phyloP scores from a whole-genome alignment of 2,797 vertebrate genomes.

The Tachyglossus aculeatus region DNA sequence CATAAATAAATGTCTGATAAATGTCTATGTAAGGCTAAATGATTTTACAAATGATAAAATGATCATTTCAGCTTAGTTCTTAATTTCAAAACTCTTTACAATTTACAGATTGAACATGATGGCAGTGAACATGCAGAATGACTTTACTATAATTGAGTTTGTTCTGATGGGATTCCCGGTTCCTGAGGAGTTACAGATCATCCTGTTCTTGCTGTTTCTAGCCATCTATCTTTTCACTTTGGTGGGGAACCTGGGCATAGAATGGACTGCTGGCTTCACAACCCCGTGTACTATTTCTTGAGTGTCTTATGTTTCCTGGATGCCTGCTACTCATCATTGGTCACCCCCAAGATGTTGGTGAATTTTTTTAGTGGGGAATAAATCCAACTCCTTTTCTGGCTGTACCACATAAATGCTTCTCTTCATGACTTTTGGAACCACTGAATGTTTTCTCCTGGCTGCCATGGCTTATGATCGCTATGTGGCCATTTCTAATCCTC shows the following conservation, averaged over 20 bases:
- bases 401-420: slow-evolving; percentile 37
- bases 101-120: too few species aligned
- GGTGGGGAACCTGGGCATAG: slow-evolving; percentile 39
- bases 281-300: slow-evolving; percentile 49
- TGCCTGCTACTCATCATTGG: slow-evolving; percentile 24
- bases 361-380: slow-evolving; percentile 10
- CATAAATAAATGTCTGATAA: too few species aligned
- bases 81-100: too few species aligned
- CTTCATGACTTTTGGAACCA: slow-evolving; percentile 14
- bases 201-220: slow-evolving; percentile 44
- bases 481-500: slow-evolving; percentile 29
- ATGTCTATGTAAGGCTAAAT: too few species aligned
- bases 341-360: slow-evolving; percentile 32
- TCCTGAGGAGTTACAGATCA: not conserved
- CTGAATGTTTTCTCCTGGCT: slow-evolving; percentile 47
- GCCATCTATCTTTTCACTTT: slow-evolving; percentile 42
- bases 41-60: too few species aligned
- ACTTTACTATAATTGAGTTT: too few species aligned
- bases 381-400: slow-evolving; percentile 6
- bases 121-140: too few species aligned
- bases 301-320: slow-evolving; percentile 37
- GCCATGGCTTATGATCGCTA: slow-evolving; percentile 52
- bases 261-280: slow-evolving; percentile 19
- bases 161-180: slow-evolving; percentile 41
- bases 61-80: too few species aligned